These are phyloP conservation scores for Dorcus parallelipipedus DNA, from an alignment of 2,888 invertebrate species.

Conservation along the genomic window DNA sequence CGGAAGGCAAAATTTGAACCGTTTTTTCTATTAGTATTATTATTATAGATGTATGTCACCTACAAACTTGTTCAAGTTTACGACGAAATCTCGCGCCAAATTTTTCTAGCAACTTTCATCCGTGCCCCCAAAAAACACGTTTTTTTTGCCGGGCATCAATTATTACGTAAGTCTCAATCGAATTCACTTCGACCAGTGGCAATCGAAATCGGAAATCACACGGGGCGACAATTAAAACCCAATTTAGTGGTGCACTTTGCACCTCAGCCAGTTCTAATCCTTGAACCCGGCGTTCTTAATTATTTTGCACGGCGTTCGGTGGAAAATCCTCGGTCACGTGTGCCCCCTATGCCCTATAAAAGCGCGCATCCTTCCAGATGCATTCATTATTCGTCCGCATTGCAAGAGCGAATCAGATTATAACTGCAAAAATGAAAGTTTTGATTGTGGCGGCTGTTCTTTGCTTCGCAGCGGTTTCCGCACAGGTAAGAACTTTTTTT, in stretches of 20 bases:
- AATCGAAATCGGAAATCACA: too few species aligned
- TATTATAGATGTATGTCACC: not conserved
- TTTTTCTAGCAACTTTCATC: too few species aligned
- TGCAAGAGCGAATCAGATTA: not conserved
- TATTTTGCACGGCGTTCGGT: not conserved
- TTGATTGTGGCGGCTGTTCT: slow-evolving; percentile 8
- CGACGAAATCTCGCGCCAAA: too few species aligned
- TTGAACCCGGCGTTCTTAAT: slow-evolving; percentile 1
- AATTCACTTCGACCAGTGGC: too few species aligned
- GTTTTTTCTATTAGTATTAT: not conserved
- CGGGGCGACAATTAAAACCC: too few species aligned
- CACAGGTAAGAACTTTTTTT: not conserved
- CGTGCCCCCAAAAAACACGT: too few species aligned
- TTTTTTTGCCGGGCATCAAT: too few species aligned
- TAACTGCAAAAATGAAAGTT: slow-evolving; percentile 10
- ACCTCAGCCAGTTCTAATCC: not conserved
- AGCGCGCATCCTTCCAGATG: not conserved
- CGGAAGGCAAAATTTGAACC: not conserved
- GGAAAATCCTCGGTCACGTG: slow-evolving; percentile 1
- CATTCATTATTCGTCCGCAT: slow-evolving; percentile 1
- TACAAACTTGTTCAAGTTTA: too few species aligned
- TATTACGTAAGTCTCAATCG: too few species aligned
- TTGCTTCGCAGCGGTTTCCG: not conserved
- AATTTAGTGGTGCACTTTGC: too few species aligned
- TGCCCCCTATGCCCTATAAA: slow-evolving; percentile 7